These are phyloP conservation scores for Euzetes globulus DNA, from an alignment of 2,888 invertebrate genomes.

Conservation along the genomic window DNA sequence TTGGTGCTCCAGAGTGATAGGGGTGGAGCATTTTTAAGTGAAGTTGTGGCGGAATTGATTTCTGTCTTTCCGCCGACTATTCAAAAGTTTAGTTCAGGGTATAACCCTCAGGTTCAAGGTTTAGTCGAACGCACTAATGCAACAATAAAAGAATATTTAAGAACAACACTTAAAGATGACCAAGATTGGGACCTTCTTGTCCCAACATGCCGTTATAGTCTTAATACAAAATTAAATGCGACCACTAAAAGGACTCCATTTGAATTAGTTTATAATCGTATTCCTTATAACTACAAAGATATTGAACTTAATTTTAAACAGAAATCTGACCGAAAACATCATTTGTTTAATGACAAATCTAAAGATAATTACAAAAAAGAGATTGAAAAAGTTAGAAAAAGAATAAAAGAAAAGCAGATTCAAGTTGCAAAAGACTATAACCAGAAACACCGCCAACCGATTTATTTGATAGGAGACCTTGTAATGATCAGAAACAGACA, in stretches of 20 bases:
- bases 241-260: neutral
- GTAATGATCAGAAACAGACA: neutral
- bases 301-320: neutral
- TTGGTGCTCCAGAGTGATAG: neutral
- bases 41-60: neutral
- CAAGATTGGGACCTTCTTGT: neutral
- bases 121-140: neutral
- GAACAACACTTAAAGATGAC: neutral
- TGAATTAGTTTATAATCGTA: neutral
- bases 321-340: neutral
- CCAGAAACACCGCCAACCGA: neutral
- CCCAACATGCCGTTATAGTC: neutral
- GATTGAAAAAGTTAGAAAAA: neutral
- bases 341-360: neutral
- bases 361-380: neutral
- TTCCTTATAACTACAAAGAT: neutral
- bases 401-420: neutral
- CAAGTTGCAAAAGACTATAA: neutral
- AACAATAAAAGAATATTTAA: neutral
- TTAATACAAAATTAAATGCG: neutral
- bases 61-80: neutral
- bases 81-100: neutral
- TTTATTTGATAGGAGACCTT: neutral
- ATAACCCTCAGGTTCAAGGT: neutral
- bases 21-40: neutral